These are phyloP conservation scores for Promerops cafer DNA, from an alignment of 2,113 vertebrate genomes.

Conservation along the genomic window DNA sequence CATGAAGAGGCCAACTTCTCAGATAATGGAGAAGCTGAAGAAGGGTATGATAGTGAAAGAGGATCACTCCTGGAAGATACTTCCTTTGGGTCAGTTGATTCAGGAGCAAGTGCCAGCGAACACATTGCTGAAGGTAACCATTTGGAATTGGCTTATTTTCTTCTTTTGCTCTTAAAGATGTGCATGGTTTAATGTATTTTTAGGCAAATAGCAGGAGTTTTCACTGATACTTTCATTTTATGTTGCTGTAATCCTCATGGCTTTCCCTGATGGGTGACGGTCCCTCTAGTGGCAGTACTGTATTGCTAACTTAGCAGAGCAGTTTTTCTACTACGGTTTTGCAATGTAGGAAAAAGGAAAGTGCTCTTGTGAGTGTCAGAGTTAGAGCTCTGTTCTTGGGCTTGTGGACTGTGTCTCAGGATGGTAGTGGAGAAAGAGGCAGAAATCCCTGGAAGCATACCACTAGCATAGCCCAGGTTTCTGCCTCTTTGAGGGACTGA, in stretches of 20 bases:
- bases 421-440: not conserved
- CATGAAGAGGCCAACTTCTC: not conserved
- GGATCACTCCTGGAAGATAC: not conserved
- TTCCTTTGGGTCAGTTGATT: not conserved
- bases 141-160: not conserved
- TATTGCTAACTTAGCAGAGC: not conserved
- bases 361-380: not conserved
- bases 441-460: not conserved
- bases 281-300: not conserved
- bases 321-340: not conserved
- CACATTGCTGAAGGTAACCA: slow-evolving; percentile 56
- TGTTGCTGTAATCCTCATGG: not conserved
- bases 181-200: not conserved
- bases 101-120: not conserved
- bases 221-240: not conserved
- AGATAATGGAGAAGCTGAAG: not conserved
- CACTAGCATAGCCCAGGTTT: not conserved
- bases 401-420: not conserved
- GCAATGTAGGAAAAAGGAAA: not conserved
- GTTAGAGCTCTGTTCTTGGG: rapidly evolving
- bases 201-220: not conserved
- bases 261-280: not conserved
- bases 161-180: not conserved
- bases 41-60: not conserved
- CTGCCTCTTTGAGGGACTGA: not conserved